Conservation (phyloP, 2,888 invertebrate species). For the Polydrusus pterygomalis region DNA sequence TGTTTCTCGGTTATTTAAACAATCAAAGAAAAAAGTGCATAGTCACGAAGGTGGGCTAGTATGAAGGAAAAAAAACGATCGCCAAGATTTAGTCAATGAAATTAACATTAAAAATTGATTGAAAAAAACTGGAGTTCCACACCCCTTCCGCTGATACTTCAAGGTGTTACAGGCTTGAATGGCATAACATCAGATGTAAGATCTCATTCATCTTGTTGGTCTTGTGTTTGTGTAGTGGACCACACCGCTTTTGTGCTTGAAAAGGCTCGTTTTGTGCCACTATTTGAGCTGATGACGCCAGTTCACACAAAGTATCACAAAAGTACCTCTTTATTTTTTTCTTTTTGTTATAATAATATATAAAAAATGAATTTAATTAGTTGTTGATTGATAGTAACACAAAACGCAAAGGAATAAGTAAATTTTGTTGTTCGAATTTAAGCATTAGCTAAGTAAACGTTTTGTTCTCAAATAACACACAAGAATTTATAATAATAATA, state of each 20-base stretch:
- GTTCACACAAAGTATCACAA: conserved; percentile 7
- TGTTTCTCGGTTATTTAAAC: background rate
- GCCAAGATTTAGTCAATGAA: background rate
- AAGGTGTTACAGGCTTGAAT: conserved; percentile 44
- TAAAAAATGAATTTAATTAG: no score
- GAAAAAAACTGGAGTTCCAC: conserved; percentile 36
- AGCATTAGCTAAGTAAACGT: no score
- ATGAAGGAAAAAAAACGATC: background rate
- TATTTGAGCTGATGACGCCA: conserved; percentile 11
- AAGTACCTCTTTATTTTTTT: background rate
- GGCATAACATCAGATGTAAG: conserved; percentile 55
- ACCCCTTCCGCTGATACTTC: conserved; percentile 43
- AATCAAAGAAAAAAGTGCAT: conserved; percentile 1
- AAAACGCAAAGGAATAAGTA: no score
- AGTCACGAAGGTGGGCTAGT: conserved; percentile 33
- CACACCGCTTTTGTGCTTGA: conserved; percentile 67
- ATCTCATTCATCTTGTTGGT: conserved; percentile 68
- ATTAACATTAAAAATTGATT: conserved; percentile 34
- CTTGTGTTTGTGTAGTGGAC: conserved; percentile 71
- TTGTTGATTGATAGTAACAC: no score
- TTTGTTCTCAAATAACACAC: no score
- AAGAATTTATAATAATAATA: no score
- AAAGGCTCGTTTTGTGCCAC: conserved; percentile 13
- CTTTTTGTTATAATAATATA: background rate
- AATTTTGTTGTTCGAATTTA: no score